Conservation (phyloP, 2,113 vertebrate genomes). For the Microcebus murinus region DNA sequence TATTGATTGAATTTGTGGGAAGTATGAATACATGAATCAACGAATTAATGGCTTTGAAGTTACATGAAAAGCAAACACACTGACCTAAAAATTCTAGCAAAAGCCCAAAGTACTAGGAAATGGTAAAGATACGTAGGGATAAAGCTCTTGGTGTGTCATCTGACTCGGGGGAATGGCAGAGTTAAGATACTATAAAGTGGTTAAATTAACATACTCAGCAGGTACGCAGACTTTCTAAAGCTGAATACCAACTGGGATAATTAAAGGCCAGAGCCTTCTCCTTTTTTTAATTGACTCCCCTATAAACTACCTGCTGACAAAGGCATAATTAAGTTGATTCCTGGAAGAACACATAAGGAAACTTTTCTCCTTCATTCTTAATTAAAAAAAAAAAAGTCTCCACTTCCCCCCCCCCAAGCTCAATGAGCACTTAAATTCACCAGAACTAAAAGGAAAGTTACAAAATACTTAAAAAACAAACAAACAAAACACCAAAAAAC, state of each 20-base stretch:
- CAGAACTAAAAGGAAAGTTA: constrained; percentile 51
- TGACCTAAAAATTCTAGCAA: background rate
- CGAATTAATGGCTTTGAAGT: background rate
- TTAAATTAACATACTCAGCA: constrained; percentile 67
- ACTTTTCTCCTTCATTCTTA: constrained; percentile 48
- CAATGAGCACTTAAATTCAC: background rate
- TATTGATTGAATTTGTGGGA: background rate
- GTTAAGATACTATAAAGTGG: constrained; percentile 24
- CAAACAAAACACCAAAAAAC: background rate
- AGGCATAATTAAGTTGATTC: constrained; percentile 76
- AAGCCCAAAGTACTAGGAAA: background rate
- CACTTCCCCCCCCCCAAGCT: constrained; percentile 8
- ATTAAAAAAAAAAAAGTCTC: background rate
- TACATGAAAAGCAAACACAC: background rate
- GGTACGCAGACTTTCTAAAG: constrained; percentile 23
- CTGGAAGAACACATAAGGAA: constrained; percentile 26
- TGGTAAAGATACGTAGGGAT: background rate
- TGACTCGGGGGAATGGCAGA: background rate
- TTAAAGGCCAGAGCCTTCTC: constrained; percentile 79
- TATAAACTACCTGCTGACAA: constrained; percentile 80
- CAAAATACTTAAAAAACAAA: background rate
- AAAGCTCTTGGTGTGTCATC: background rate
- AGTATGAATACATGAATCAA: background rate
- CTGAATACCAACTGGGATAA: constrained; percentile 77
- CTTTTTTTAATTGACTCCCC: constrained; percentile 64